Evolutionary conservation across 2,888 invertebrate genomes (phyloP).

Genomic region (Euzophera pinguis): DNA sequence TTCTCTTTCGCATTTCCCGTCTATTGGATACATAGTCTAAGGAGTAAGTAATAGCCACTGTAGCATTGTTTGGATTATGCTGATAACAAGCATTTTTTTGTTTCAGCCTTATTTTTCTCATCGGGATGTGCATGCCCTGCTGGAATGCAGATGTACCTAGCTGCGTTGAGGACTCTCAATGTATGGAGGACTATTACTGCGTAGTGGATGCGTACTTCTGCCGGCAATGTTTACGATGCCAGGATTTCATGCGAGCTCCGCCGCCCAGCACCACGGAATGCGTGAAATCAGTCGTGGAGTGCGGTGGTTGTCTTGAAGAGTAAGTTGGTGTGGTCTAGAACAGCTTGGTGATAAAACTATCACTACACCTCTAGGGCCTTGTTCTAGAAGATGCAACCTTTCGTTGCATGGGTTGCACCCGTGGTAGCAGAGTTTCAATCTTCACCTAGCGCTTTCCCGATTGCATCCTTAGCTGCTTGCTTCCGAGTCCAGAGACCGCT

Average conservation of each 20-base stretch:
- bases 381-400: no score
- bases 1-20: no score
- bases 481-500: no score
- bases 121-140: not conserved
- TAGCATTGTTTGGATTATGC: no score
- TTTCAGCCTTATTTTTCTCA: conserved; percentile 12
- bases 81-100: not conserved
- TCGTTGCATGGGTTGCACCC: no score
- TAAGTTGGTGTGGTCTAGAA: conserved; percentile 20
- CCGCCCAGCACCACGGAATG: conserved; percentile 24
- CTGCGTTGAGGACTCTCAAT: conserved; percentile 40
- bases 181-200: conserved; percentile 41
- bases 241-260: conserved; percentile 35
- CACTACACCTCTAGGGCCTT: no score
- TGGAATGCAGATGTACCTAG: conserved; percentile 16
- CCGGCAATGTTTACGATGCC: conserved; percentile 41
- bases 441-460: no score
- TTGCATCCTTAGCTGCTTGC: no score
- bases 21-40: no score
- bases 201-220: conserved; percentile 32
- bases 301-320: conserved; percentile 44
- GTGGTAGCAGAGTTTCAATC: no score
- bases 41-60: no score
- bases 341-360: not conserved
- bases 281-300: conserved; percentile 35